Conservation (phyloP, 2,797 vertebrate genomes). For the Acipenser oxyrinchus region DNA sequence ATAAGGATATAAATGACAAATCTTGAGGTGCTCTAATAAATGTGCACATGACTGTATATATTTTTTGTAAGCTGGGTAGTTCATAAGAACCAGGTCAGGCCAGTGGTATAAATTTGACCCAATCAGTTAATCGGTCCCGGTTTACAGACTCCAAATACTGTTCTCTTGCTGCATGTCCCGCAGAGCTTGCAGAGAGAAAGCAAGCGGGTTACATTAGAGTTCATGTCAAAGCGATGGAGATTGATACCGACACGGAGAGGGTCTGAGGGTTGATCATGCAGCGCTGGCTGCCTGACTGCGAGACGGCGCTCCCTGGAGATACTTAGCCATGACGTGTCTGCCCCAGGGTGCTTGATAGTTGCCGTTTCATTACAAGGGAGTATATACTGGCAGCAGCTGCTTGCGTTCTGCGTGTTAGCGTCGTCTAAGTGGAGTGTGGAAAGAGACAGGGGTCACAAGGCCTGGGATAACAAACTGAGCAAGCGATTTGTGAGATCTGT, state of each 20-base stretch:
- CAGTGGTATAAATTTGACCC: no score
- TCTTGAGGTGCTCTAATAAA: no score
- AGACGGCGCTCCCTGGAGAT: slow-evolving; percentile 47
- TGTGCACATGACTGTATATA: no score
- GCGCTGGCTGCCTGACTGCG: slow-evolving; percentile 48
- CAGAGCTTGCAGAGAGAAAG: no score
- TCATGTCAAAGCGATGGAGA: slow-evolving; percentile 43
- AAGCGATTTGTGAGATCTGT: slow-evolving; percentile 60
- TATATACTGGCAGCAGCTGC: slow-evolving; percentile 46
- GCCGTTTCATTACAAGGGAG: slow-evolving; percentile 58
- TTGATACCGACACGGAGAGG: slow-evolving; percentile 51
- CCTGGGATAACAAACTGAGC: slow-evolving; percentile 62
- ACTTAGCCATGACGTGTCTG: slow-evolving; percentile 49
- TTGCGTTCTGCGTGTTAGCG: slow-evolving; percentile 41
- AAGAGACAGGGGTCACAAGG: slow-evolving; percentile 22
- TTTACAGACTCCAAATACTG: no score
- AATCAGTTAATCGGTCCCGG: no score
- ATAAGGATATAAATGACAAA: no score
- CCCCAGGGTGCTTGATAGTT: slow-evolving; percentile 19
- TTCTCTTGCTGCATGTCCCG: no score
- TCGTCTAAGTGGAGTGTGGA: slow-evolving; percentile 27
- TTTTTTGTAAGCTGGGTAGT: no score
- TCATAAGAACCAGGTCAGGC: no score
- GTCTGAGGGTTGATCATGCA: slow-evolving; percentile 54
- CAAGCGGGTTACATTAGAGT: slow-evolving; percentile 36